Evolutionary conservation across 2,113 vertebrate species (phyloP), one percentile per base, ranked within the genome.

Genomic region (Ceyx margarethae): DNA sequence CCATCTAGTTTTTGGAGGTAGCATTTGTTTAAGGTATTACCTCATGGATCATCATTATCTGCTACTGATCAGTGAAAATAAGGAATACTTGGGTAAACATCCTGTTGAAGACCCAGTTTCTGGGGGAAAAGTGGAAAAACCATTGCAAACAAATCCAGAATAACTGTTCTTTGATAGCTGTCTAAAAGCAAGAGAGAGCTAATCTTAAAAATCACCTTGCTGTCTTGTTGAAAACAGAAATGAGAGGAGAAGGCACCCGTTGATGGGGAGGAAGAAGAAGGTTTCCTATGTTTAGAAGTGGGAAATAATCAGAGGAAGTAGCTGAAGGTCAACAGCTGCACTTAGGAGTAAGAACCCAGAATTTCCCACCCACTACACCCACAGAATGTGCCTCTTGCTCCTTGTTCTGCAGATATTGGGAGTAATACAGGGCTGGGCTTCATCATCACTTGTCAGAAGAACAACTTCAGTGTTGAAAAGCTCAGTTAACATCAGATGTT

Each of bases 61-160:
- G 3, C 19, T 42, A 19, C 16, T 31, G 20, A 26, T 72, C 21
- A 4, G 1, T 28, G 8, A 21, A 0, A 4, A 15, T 1, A 5
- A 5, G 22, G n/a, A 43, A n/a, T 48, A 11, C 51, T n/a, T n/a
- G 19, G 17, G 33, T 57, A 48, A 64, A 37, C 28, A 14, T 31
- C 31, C 62, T 50, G 5, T 43, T 35, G n/a, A 73, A 56, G 2
- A 40, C 37, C 11, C 40, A 17, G 33, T 33, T 74, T 74, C 61
- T 89, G 66, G 45, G 51, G 66, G 43, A 89, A 67, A 60, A 18
- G 57, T n/a, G 42, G 33, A 78, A 21, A 81, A 82, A 35, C 16
- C 0, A 10, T 29, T 60, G 68, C 48, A 76, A 82, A 37, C 37
- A 79, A 80, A 33, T 65, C 11, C 15, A 14, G 37, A 51, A 18